Evolutionary conservation across 2,113 vertebrate genomes (phyloP).

Genomic region (Numida meleagris): DNA sequence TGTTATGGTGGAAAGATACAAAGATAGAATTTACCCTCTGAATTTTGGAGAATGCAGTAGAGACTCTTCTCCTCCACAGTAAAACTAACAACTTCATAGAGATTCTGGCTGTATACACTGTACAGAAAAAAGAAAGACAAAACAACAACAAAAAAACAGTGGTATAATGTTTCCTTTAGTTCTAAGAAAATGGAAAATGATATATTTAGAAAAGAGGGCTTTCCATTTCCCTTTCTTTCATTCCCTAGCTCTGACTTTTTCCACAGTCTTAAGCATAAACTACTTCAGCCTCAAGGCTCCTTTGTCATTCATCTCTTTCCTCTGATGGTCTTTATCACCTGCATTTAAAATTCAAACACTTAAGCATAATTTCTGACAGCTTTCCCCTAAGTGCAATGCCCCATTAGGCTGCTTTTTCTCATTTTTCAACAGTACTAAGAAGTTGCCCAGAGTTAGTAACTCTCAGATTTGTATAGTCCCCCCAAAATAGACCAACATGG

Average conservation of each 20-base stretch:
- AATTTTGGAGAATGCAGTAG: neutral
- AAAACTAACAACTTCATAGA: neutral
- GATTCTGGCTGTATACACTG: neutral
- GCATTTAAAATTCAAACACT: neutral
- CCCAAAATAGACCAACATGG: neutral
- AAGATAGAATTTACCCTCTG: neutral
- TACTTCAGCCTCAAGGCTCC: neutral
- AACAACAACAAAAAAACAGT: neutral
- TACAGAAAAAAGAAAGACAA: neutral
- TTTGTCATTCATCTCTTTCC: neutral
- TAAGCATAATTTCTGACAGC: neutral
- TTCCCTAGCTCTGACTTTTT: neutral
- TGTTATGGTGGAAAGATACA: neutral
- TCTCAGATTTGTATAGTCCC: neutral
- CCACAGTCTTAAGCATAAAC: neutral
- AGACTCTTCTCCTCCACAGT: neutral
- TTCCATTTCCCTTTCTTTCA: neutral
- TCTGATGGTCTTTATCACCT: neutral
- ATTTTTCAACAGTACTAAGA: neutral
- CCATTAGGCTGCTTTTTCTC: neutral
- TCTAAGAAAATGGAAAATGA: neutral
- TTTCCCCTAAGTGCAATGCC: neutral
- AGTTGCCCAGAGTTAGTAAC: neutral
- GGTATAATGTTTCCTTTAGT: neutral
- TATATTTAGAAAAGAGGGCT: neutral